phyloP scores from a whole-genome alignment of 35 echinoderm and acorn worm genomes.

The Eucidaris tribuloides region DNA sequence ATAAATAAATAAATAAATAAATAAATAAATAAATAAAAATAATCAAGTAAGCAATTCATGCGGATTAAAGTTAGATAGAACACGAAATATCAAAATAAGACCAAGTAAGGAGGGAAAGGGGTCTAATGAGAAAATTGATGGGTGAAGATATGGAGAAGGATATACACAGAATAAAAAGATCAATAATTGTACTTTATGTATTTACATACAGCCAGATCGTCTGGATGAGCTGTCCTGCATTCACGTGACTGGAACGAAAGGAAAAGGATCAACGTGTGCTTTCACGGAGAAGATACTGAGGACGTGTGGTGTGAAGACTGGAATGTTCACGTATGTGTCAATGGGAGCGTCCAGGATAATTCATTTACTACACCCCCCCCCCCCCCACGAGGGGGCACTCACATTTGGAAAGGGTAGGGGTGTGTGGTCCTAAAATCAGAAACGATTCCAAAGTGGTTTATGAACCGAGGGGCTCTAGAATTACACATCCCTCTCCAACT shows the following conservation, averaged over 20 bases:
- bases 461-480: neutral
- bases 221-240: slow-evolving; percentile 70
- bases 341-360: neutral
- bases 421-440: too few species aligned
- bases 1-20: too few species aligned
- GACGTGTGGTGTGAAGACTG: slow-evolving; percentile 82
- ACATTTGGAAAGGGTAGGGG: too few species aligned
- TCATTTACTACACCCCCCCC: neutral
- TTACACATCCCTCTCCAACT: neutral
- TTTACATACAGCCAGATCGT: neutral
- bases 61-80: too few species aligned
- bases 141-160: too few species aligned
- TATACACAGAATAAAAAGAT: too few species aligned
- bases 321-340: slow-evolving; percentile 72
- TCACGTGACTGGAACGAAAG: slow-evolving; percentile 97
- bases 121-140: too few species aligned
- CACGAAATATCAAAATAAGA: too few species aligned
- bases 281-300: slow-evolving; percentile 87
- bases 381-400: neutral
- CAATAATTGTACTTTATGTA: too few species aligned
- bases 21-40: too few species aligned
- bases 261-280: slow-evolving; percentile 95
- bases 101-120: too few species aligned
- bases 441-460: neutral
- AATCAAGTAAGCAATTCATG: too few species aligned